A percentile compares a stretch with the other conserved stretches of the same genome.
Conservation (phyloP, 2,888 invertebrate genomes). For the Cantharis nigra region DNA sequence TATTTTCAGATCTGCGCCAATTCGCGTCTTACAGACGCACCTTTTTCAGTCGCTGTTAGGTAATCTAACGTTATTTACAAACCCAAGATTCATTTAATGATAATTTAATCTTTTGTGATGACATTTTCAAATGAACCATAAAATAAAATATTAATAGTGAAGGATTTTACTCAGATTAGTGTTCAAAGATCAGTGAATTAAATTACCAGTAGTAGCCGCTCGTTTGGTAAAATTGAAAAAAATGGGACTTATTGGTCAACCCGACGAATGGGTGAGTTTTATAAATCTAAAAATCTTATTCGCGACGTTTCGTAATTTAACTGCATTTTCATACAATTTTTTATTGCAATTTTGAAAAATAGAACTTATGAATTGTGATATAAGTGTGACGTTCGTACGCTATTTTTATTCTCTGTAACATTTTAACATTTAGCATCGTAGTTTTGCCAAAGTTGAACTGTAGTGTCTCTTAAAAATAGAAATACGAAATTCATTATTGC, state of each 20-base stretch:
- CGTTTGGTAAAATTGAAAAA: not conserved
- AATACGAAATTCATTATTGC: not conserved
- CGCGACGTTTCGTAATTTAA: not conserved
- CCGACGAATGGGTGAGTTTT: slow-evolving; percentile 12
- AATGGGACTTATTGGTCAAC: not conserved
- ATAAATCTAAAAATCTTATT: not conserved
- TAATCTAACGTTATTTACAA: not conserved
- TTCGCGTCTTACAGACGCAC: not conserved
- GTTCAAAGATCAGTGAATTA: not conserved
- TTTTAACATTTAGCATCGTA: slow-evolving; percentile 2
- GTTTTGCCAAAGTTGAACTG: slow-evolving; percentile 16
- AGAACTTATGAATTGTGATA: not conserved
- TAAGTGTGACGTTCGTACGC: slow-evolving; percentile 12
- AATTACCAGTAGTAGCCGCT: not conserved
- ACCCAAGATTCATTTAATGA: slow-evolving; percentile 10
- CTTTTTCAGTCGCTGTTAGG: slow-evolving; percentile 12
- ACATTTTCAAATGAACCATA: slow-evolving; percentile 10
- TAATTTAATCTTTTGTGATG: slow-evolving; percentile 7
- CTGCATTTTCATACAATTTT: not conserved
- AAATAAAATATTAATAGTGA: slow-evolving; percentile 12
- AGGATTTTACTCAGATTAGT: slow-evolving; percentile 3
- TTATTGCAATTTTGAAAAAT: not conserved
- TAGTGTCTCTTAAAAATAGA: slow-evolving; percentile 16
- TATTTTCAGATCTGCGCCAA: slow-evolving; percentile 16
- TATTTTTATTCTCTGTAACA: slow-evolving; percentile 10